Percentiles rank a stretch among this genome's conserved stretches.
phyloP scores from a whole-genome alignment of 2,888 invertebrate species.

The Aethes cnicana region DNA sequence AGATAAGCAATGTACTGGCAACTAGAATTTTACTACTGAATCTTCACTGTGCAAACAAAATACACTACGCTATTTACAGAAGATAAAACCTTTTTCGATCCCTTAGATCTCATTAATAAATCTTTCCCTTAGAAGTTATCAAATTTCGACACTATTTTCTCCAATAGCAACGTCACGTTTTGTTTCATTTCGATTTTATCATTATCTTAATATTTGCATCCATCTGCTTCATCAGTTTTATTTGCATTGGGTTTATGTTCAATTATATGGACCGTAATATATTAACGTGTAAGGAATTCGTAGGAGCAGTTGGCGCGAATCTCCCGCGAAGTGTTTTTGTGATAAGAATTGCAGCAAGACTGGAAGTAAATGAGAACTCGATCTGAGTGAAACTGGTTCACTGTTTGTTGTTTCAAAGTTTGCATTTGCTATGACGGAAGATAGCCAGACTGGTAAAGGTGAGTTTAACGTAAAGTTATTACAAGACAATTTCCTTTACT shows the following conservation, averaged over 20 bases:
- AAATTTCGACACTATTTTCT: slow-evolving; percentile 1
- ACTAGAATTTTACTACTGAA: too few species aligned
- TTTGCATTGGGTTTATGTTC: not conserved
- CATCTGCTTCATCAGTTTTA: not conserved
- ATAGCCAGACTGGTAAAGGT: slow-evolving; percentile 6
- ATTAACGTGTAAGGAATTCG: not conserved
- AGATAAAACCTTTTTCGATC: too few species aligned
- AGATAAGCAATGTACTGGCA: not conserved
- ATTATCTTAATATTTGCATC: not conserved
- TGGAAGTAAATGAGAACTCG: not conserved
- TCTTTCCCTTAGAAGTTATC: too few species aligned
- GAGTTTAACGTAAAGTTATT: slow-evolving; percentile 2
- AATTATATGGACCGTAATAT: slow-evolving; percentile 9
- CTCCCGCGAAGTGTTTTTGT: not conserved
- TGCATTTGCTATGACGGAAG: slow-evolving; percentile 7
- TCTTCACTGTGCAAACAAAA: too few species aligned
- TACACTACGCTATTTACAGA: too few species aligned
- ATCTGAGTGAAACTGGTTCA: slow-evolving; percentile 2
- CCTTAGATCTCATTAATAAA: too few species aligned
- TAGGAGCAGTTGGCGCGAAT: not conserved
- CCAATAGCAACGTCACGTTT: not conserved
- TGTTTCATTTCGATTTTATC: not conserved
- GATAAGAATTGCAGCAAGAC: not conserved
- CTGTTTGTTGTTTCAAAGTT: slow-evolving; percentile 6
- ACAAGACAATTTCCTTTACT: not conserved